Percentiles rank a stretch among this genome's conserved stretches.
Conservation (phyloP, 2,797 vertebrate genomes). For the Protonibea diacanthus region DNA sequence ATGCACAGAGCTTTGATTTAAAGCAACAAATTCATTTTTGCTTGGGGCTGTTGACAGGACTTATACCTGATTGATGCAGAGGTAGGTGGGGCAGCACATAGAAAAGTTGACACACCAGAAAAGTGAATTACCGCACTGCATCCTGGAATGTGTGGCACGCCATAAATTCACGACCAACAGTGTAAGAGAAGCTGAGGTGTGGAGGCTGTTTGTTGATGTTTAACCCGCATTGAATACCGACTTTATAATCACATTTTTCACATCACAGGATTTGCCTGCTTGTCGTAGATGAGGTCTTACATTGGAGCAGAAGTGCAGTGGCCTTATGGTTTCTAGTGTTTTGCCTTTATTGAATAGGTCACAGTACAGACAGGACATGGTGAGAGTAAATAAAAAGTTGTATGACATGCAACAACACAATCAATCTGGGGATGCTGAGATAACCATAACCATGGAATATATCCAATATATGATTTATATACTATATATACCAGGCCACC, state of each 20-base stretch:
- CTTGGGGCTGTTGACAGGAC: constrained; percentile 18
- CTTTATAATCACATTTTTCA: constrained; percentile 18
- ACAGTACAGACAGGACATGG: background rate
- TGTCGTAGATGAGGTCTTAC: background rate
- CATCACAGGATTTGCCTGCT: background rate
- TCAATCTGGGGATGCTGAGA: too few species aligned
- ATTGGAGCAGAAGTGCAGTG: background rate
- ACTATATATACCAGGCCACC: too few species aligned
- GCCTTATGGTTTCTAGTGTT: background rate
- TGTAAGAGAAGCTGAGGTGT: constrained; percentile 33
- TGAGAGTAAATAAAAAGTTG: background rate
- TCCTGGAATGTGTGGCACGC: constrained; percentile 47
- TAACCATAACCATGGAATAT: too few species aligned
- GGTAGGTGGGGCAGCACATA: constrained; percentile 9
- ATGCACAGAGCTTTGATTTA: background rate
- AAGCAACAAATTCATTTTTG: background rate
- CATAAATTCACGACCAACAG: constrained; percentile 43
- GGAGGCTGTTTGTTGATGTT: constrained; percentile 43
- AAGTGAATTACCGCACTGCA: constrained; percentile 48
- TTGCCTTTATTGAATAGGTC: background rate
- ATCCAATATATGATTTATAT: too few species aligned
- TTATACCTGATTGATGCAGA: constrained; percentile 41
- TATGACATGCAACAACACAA: background rate
- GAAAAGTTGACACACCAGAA: constrained; percentile 49
- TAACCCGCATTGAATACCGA: constrained; percentile 20